A percentile compares a stretch with the other conserved stretches of the same genome.
Evolutionary conservation across 1,140 invertebrate genomes (phyloP).

Genomic region (Sycobia sp.): DNA sequence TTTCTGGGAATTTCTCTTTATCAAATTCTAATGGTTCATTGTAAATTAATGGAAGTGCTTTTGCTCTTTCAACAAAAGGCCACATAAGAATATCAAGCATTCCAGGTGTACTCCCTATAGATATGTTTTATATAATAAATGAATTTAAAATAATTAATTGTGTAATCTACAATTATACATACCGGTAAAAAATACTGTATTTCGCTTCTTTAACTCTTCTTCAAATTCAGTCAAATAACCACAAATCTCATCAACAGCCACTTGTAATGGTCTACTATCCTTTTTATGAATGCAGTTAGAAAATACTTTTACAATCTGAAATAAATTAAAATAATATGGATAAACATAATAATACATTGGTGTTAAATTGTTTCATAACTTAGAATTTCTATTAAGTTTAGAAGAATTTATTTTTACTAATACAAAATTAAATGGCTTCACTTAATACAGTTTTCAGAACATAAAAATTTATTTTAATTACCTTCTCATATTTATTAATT

Average conservation of each 20-base stretch:
- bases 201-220: conserved; percentile 44
- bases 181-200: conserved; percentile 49
- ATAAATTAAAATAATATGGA: conserved; percentile 10
- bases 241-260: conserved; percentile 43
- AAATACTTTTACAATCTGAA: conserved; percentile 43
- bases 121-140: background rate
- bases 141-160: background rate
- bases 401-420: background rate
- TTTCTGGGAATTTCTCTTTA: conserved; percentile 43
- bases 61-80: conserved; percentile 52
- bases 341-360: conserved; percentile 11
- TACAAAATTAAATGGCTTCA: background rate
- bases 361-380: background rate
- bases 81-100: conserved; percentile 51
- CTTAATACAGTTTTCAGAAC: too few species aligned
- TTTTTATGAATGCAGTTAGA: conserved; percentile 44
- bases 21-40: conserved; percentile 43
- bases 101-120: conserved; percentile 41
- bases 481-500: conserved; percentile 55
- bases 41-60: conserved; percentile 45
- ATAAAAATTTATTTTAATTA: conserved; percentile 33
- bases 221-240: conserved; percentile 46
- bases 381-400: background rate
- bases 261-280: conserved; percentile 42
- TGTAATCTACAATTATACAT: conserved; percentile 4